phyloP scores from a whole-genome alignment of 2,797 vertebrate species.

The Moxostoma hubbsi region DNA sequence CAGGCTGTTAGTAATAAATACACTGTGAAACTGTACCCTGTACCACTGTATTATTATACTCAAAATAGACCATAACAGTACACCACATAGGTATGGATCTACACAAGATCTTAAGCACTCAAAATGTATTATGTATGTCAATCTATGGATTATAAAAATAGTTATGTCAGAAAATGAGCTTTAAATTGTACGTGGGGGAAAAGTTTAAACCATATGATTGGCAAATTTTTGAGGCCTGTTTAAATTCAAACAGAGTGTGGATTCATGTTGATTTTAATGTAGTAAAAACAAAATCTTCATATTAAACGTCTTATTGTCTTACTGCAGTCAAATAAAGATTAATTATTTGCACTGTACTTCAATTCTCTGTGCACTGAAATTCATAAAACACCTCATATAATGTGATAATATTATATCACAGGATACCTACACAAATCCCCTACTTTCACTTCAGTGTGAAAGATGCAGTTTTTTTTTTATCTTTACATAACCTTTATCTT shows the following conservation, averaged over 20 bases:
- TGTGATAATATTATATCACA: too few relatives aligned
- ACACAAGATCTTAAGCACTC: background rate
- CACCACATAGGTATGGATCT: background rate
- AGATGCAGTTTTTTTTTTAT: background rate
- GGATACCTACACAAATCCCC: background rate
- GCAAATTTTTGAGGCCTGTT: too few relatives aligned
- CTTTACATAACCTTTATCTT: background rate
- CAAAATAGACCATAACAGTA: background rate
- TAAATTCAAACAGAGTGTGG: background rate
- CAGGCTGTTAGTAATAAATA: slow-evolving; percentile 8
- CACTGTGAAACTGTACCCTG: background rate
- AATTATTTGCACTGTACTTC: too few relatives aligned
- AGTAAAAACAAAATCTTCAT: background rate
- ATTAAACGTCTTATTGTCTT: background rate
- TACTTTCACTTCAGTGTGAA: background rate
- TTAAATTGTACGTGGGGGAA: background rate
- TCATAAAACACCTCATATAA: too few relatives aligned
- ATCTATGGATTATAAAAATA: background rate
- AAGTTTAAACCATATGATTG: background rate
- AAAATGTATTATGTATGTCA: background rate
- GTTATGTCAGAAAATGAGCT: background rate
- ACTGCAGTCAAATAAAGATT: too few relatives aligned
- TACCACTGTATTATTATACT: background rate
- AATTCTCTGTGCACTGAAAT: too few relatives aligned
- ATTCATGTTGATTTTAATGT: background rate